Base-by-base conservation (phyloP, 2,113 vertebrate genomes). In the Recurvirostra avosetta region DNA sequence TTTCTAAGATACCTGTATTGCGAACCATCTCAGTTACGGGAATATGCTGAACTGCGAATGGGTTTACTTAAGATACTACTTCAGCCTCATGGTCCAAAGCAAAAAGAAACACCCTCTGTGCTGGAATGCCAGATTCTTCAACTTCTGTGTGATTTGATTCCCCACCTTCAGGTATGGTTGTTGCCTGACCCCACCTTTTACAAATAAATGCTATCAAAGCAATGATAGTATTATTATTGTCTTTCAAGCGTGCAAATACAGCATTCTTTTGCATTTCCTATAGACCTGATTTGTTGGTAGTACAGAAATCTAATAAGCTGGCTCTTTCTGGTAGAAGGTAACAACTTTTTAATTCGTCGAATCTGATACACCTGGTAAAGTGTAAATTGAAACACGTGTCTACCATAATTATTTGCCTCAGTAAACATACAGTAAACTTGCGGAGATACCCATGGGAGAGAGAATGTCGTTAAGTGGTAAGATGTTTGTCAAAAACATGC, bases 1-100 rank as follows among this genome's bases (percentile, higher is more conserved):
- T 99, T 99, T 97, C 97, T 99, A 12, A 98, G 98, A 62, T 99
- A 98, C 95, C 96, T 99, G 11, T 99, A 99, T 96, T 99, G 99
- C 14, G 98, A 99, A 75, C 99, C 99, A 8, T 98, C 97, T 86
- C 98, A 99, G 58, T 94, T 98, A 53, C 71, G 98, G 23, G 98
- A 99, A 87, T 98, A 99, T 41, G 98, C 98, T 36, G 95, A 98
- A 47, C 98, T 99, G n/a, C 96, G 99, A 62, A 98, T 98, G 72
- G 90, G 97, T 52, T 98, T 99, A 20, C 98, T 99, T n/a, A 98
- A 98, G 96, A 94, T 98, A 65, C 96, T 99, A 68, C 96, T 99
- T 88, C 98, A 98, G 19, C 88, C 76, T 55, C 78, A 5, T 18
- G 40, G 61, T 53, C 41, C 41, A 41, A 55, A 58, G 93, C 73